Base-by-base conservation (phyloP, 1,140 invertebrate species). In the Aphelenchoides avenae region DNA sequence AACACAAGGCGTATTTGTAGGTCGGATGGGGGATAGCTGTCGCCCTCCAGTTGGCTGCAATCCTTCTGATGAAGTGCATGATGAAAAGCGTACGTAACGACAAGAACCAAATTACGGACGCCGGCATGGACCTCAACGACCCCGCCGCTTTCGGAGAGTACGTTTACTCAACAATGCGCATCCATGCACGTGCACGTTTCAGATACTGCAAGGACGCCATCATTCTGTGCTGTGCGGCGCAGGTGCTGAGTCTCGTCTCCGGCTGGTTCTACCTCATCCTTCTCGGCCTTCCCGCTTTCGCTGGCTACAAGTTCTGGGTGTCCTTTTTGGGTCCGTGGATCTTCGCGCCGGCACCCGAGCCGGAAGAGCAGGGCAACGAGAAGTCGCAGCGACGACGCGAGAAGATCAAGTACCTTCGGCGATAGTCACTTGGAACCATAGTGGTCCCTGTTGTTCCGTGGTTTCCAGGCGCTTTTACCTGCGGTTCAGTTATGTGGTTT, bases 111-210 rank as follows among this genome's bases (percentile, higher is more conserved):
- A 46, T 75, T 9, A 41, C 73, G 6, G 73, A 75, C 53, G 73
- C 75, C n/a, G 73, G 73, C 7, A 30, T 73, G 0, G 73, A 75
- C 44, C 46, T 75, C 5, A 75, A 75, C 34, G 68, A 73, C 42
- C 69, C 68, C 9, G 33, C 57, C 22, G 63, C 69, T 11, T 70
- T 75, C 33, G 73, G 75, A 39, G 73, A 75, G 69, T 76, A 62
- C 57, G 57, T 44, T 5, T 55, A 36, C 26, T 24, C 31, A n/a
- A 1, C 15, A 42, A 56, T 22, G 27, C 22, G n/a, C 13, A 4
- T 7, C 30, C 18, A 7, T 46, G 15, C 24, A n/a, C 40, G 51
- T 41, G 13, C 42, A 9, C 15, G n/a, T 68, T 64, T 27, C 29
- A 69, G 67, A 48, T 73, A 73, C 33, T 77, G 66, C 48, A 75